Evolutionary conservation across 2,888 invertebrate genomes (phyloP).

Genomic region (Campoplex capitator): DNA sequence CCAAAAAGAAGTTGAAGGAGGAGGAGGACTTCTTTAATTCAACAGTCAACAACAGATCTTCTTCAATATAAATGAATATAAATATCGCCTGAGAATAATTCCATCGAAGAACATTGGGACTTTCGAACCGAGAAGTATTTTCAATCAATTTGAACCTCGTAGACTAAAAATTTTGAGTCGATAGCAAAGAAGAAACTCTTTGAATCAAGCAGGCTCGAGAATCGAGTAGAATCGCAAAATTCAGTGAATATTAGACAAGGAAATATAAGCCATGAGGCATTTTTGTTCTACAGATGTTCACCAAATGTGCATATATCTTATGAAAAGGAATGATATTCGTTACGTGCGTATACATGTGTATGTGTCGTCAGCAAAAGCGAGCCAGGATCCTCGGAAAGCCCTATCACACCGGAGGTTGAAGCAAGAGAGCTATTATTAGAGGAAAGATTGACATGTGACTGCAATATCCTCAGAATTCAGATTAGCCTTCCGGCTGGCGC

Average conservation of each 20-base stretch:
- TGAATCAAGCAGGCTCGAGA: not conserved
- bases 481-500: constrained; percentile 71
- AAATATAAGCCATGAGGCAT: not conserved
- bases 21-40: not conserved
- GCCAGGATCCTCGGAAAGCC: constrained; percentile 20
- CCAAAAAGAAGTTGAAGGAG: not conserved
- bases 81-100: not conserved
- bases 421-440: constrained; percentile 69
- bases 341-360: not conserved
- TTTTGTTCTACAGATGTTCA: not conserved
- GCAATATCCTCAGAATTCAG: constrained; percentile 73
- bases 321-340: not conserved
- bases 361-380: constrained; percentile 24
- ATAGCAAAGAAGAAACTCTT: not conserved
- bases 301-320: not conserved
- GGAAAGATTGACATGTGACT: constrained; percentile 72
- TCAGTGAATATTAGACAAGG: not conserved
- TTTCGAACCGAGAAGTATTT: not conserved
- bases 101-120: not conserved
- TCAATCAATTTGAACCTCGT: not conserved
- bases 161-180: not conserved
- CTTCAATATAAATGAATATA: not conserved
- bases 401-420: constrained; percentile 20
- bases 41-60: not conserved
- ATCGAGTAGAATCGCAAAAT: not conserved